phyloP scores from a whole-genome alignment of 35 echinoderm and acorn worm genomes.

The Hemicentrotus pulcherrimus region DNA sequence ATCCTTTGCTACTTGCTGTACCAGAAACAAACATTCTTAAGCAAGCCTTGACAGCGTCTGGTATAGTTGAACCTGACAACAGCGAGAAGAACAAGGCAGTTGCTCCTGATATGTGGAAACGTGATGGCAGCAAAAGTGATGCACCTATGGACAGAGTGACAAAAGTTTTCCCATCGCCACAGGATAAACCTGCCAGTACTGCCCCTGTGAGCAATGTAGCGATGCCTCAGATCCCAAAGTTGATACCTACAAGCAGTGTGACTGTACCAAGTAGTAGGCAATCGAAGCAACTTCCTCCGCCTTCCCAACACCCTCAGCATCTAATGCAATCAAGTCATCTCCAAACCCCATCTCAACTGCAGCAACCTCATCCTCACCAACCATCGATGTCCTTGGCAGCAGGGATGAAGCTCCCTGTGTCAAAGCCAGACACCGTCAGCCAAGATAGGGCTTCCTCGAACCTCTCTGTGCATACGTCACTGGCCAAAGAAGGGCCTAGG shows the following conservation, averaged over 20 bases:
- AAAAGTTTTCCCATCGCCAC: slow-evolving; percentile 19
- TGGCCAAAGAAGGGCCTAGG: slow-evolving; percentile 20
- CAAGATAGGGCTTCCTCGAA: slow-evolving; percentile 35
- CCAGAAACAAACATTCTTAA: slow-evolving; percentile 90
- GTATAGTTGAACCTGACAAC: slow-evolving; percentile 68
- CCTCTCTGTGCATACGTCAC: neutral
- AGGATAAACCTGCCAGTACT: slow-evolving; percentile 35
- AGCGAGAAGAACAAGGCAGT: slow-evolving; percentile 50
- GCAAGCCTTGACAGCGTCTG: slow-evolving; percentile 82
- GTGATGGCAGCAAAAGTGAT: slow-evolving; percentile 35
- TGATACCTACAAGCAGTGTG: slow-evolving; percentile 85
- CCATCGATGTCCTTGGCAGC: slow-evolving; percentile 43
- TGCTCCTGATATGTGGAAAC: slow-evolving; percentile 29
- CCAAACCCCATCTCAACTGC: slow-evolving; percentile 45
- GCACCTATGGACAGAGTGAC: slow-evolving; percentile 24
- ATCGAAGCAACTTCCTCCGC: slow-evolving; percentile 53
- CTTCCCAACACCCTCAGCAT: slow-evolving; percentile 52
- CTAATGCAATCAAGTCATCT: slow-evolving; percentile 51
- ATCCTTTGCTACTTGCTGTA: slow-evolving; percentile 51
- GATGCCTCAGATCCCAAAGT: slow-evolving; percentile 93
- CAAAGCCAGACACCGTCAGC: slow-evolving; percentile 47
- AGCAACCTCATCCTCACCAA: slow-evolving; percentile 45
- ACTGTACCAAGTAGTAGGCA: slow-evolving; percentile 54
- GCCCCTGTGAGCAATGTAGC: slow-evolving; percentile 55
- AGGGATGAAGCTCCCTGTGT: slow-evolving; percentile 44